phyloP scores from a whole-genome alignment of 2,113 vertebrate genomes.

The Diphyllodes magnificus region DNA sequence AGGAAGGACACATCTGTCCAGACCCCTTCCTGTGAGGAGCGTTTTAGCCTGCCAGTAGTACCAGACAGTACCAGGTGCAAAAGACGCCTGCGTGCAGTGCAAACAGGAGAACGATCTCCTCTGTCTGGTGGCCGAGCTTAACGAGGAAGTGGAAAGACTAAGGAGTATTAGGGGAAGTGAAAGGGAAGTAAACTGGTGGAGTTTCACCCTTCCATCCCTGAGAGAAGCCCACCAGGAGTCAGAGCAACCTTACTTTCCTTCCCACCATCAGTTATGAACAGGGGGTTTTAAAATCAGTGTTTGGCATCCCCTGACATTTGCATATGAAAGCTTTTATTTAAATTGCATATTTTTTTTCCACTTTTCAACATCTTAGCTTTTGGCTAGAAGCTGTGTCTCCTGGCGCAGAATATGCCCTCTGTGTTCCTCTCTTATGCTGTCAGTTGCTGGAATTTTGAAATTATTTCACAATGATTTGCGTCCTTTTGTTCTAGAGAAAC shows the following conservation, averaged over 20 bases:
- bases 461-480: not conserved
- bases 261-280: not conserved
- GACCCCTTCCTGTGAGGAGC: not conserved
- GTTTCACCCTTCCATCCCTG: not conserved
- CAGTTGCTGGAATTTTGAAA: not conserved
- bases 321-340: not conserved
- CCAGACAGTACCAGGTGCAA: not conserved
- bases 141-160: not conserved
- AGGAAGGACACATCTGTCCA: not conserved
- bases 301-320: not conserved
- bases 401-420: not conserved
- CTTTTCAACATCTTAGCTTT: not conserved
- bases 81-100: rapidly evolving
- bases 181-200: not conserved
- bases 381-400: not conserved
- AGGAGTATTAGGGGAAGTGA: not conserved
- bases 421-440: not conserved
- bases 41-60: not conserved
- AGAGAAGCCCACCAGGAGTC: not conserved
- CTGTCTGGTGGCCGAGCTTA: not conserved
- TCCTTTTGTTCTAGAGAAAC: not conserved
- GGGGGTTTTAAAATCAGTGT: not conserved
- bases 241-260: not conserved
- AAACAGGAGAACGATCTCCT: not conserved
- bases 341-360: not conserved